These are phyloP conservation scores for Diplosoma virens DNA, from an alignment of 23 tunicate species.

Conservation along the genomic window DNA sequence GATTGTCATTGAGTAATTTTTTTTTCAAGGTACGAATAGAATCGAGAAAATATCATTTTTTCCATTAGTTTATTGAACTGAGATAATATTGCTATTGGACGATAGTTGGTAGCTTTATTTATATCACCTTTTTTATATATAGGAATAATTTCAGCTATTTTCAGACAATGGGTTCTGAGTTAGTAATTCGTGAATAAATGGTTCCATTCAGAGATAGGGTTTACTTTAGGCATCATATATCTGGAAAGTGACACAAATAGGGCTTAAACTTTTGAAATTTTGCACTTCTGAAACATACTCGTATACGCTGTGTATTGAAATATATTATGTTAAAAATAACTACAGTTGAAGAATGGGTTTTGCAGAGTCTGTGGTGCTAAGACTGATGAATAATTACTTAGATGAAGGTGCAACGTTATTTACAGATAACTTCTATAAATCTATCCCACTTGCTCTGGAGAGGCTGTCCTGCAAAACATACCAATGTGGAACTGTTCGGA, in stretches of 20 bases:
- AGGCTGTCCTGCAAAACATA: neutral
- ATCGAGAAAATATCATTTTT: too few relatives aligned
- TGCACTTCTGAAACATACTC: neutral
- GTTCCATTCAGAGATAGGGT: neutral
- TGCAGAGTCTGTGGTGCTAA: neutral
- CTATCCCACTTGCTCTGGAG: neutral
- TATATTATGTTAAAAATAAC: neutral
- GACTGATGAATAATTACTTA: neutral
- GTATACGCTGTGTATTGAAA: neutral
- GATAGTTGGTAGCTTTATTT: too few relatives aligned
- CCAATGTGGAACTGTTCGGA: neutral
- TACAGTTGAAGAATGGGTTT: neutral
- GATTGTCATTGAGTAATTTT: too few relatives aligned
- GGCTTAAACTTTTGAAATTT: neutral
- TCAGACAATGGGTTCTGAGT: too few relatives aligned
- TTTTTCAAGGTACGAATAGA: too few relatives aligned
- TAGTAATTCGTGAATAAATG: too few relatives aligned
- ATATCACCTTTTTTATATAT: too few relatives aligned
- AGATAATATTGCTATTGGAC: too few relatives aligned
- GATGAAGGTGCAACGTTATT: neutral
- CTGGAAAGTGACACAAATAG: neutral
- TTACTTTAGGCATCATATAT: neutral
- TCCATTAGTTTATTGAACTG: too few relatives aligned
- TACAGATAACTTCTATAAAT: neutral
- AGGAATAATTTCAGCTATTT: too few relatives aligned